Evolutionary conservation across 1,140 invertebrate genomes (phyloP), one percentile per base, ranked within the genome.

Genomic region (Drosophila murphyi): DNA sequence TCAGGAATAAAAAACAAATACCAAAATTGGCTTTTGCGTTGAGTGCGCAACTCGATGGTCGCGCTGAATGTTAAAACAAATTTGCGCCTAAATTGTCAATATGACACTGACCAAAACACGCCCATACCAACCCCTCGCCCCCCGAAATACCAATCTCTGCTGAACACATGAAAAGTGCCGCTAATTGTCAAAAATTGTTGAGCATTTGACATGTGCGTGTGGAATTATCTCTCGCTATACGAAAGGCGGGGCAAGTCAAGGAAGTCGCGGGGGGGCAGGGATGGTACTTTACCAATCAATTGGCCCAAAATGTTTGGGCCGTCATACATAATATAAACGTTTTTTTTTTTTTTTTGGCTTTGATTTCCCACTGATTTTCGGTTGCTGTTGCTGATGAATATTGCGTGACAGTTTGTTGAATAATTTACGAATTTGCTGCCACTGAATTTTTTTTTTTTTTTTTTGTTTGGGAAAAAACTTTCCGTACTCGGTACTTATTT

Each of bases 151-250:
- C 57, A 12, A 50, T 6, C 47, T 1, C 28, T 45, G 2, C 31
- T 29, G 65, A 54, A 57, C 59, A 91, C 88, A 89, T 91, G 80
- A 89, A 91, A 86, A 88, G 78, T 78, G 85, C 89, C 88, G 88
- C 83, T 89, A 91, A 91, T 91, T 91, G 89, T 91, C 76, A 82
- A 88, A 90, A 91, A 90, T 88, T 83, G 82, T 90, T 90, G 59
- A 64, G 72, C 81, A 89, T 85, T 79, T 82, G 71, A 45, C 55
- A 62, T 71, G 64, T 74, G 75, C 68, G 79, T 80, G 78, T 72
- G 41, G 71, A 39, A 69, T 73, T 73, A 73, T 68, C 71, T 60
- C 8, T 39, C 6, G 5, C 8, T 7, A n/a, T 57, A 51, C 20
- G 20, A 50, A 43, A 48, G 32, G 29, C 20, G 7, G 12, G 50